Conservation (phyloP, 2,113 vertebrate species). For the Mellivora capensis region DNA sequence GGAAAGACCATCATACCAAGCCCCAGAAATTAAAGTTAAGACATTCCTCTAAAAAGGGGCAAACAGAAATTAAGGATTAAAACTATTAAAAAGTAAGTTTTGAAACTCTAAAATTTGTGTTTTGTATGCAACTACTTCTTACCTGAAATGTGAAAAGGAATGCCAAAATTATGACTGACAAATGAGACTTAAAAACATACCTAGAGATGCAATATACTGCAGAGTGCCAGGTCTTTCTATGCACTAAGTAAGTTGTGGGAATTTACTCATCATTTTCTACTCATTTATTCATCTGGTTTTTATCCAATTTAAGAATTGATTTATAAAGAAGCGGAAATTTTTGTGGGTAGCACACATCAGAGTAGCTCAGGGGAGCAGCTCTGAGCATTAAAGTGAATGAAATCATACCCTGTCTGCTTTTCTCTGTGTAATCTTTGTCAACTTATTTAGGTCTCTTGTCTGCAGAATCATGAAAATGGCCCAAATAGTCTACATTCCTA, state of each 20-base stretch:
- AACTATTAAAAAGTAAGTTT: background rate
- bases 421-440: background rate
- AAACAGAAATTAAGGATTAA: background rate
- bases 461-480: accelerated
- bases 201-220: background rate
- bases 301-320: background rate
- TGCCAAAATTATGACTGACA: background rate
- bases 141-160: background rate
- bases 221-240: background rate
- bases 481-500: background rate
- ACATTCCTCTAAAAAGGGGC: background rate
- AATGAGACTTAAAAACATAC: background rate
- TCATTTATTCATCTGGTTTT: background rate
- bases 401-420: background rate
- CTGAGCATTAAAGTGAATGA: background rate
- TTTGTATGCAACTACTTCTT: background rate
- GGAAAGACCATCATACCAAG: background rate
- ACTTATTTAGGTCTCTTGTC: background rate
- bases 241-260: background rate
- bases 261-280: background rate
- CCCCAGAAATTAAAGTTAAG: background rate
- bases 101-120: background rate
- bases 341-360: background rate
- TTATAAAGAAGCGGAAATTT: background rate
- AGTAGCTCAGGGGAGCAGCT: background rate